Base-by-base conservation (phyloP, 2,797 vertebrate genomes). In the Leptodactylus fallax region DNA sequence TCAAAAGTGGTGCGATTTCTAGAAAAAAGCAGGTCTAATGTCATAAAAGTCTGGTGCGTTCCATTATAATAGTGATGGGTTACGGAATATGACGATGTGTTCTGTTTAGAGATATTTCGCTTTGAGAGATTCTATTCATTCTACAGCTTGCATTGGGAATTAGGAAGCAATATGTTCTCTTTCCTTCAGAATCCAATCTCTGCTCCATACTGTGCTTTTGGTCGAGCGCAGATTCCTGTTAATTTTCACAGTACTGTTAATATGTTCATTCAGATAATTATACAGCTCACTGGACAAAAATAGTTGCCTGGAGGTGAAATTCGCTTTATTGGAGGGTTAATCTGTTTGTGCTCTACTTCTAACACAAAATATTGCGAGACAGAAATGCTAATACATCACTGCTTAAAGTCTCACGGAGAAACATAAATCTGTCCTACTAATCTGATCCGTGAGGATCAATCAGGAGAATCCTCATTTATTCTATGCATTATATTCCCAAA, bases 281-380 rank as follows among this genome's bases (percentile, higher is more conserved):
- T 86, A 10, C 61, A 83, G 60, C 49, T 89, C 69, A 67, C 49
- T 63, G 51, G 78, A 77, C n/a, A 85, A 71, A 81, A 86, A 58
- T 45, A 79, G 60, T 56, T 45, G 83, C 79, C 79, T 60, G 77
- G 25, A 79, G 79, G 65, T 77, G 27, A 53, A 60, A 85, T 81
- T 85, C 6, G 13, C 17, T 25, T 21, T 45, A 71, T 55, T 76
- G 63, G 49, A 47, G 45, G 45, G 47, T 74, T 74, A 56, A 74
- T 55, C 65, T 81, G 67, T 55, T 61, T 81, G 49, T 71, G 58
- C 51, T 53, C 47, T 81, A 21, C 49, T 69, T 69, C 45, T 83
- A 60, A 10, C 23, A 61, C 17, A 58, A 60, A 74, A 21, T 21
- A 72, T 72, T 72, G 67, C 67, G 14, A 21, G 27, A 69, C 27